Percentiles rank a stretch among this genome's conserved stretches.
Conservation (phyloP, 2,888 invertebrate genomes). For the Synergus itoensis region DNA sequence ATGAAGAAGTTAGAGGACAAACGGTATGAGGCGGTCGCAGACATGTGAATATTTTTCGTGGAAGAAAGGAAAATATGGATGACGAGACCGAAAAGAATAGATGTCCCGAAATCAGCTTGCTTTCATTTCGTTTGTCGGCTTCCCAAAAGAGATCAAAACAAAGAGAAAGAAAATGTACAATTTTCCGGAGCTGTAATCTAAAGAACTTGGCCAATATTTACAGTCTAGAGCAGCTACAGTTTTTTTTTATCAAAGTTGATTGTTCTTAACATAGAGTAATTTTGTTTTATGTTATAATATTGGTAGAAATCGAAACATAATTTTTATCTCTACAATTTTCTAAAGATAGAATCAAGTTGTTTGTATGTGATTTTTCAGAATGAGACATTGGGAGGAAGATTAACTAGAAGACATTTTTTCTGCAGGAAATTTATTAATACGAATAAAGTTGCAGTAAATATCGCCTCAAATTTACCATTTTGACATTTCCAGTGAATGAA, state of each 20-base stretch:
- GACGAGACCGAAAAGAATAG: conserved; percentile 24
- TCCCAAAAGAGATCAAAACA: background rate
- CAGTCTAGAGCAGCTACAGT: background rate
- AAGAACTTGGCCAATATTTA: conserved; percentile 14
- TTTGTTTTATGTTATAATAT: too few species aligned
- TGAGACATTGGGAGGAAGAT: background rate
- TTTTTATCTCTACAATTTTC: too few species aligned
- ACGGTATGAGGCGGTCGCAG: background rate
- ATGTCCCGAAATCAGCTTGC: conserved; percentile 26
- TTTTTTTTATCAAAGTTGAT: background rate
- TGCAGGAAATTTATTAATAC: background rate
- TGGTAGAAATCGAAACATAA: too few species aligned
- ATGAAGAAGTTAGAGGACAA: background rate
- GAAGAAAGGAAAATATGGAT: conserved; percentile 13
- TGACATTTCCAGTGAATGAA: conserved; percentile 8
- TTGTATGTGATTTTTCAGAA: background rate
- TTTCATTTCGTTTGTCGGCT: conserved; percentile 17
- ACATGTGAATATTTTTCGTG: background rate
- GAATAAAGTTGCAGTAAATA: conserved; percentile 15
- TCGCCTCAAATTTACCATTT: background rate
- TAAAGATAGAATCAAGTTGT: background rate
- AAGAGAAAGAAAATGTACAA: conserved; percentile 3
- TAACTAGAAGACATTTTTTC: background rate
- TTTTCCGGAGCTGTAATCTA: background rate
- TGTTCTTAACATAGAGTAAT: background rate